phyloP scores from a whole-genome alignment of 2,888 invertebrate species.

The Ferrisia virgata region DNA sequence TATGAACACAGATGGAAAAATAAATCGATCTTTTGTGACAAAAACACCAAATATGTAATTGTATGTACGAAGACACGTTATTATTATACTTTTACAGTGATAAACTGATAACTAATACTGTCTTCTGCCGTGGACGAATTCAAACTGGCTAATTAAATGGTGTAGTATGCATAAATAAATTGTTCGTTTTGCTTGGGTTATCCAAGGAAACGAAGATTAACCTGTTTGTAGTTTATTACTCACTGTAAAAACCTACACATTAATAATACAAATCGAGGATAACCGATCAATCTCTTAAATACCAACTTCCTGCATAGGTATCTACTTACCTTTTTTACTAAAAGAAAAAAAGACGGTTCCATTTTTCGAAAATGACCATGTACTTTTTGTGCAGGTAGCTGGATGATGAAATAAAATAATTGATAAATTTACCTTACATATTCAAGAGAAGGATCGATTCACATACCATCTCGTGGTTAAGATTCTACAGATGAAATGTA shows the following conservation, averaged over 20 bases:
- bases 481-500: too few species aligned
- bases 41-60: not conserved
- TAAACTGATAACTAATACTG: not conserved
- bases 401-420: not conserved
- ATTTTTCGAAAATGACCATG: not conserved
- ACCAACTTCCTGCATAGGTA: not conserved
- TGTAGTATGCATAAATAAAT: conserved; percentile 16
- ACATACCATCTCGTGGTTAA: too few species aligned
- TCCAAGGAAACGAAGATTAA: conserved; percentile 29
- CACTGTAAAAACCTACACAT: conserved; percentile 25
- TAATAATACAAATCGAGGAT: not conserved
- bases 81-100: not conserved
- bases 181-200: conserved; percentile 22
- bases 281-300: not conserved
- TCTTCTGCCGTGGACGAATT: not conserved
- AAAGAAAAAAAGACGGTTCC: not conserved
- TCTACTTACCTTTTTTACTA: too few species aligned
- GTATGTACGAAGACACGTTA: not conserved
- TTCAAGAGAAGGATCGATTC: too few species aligned
- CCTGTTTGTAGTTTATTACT: conserved; percentile 21
- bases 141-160: conserved; percentile 12
- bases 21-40: not conserved
- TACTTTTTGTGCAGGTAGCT: not conserved
- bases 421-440: too few species aligned
- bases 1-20: not conserved